Evolutionary conservation across 2,888 invertebrate species (phyloP), one percentile per base, ranked within the genome.

Genomic region (Melanchra persicariae): DNA sequence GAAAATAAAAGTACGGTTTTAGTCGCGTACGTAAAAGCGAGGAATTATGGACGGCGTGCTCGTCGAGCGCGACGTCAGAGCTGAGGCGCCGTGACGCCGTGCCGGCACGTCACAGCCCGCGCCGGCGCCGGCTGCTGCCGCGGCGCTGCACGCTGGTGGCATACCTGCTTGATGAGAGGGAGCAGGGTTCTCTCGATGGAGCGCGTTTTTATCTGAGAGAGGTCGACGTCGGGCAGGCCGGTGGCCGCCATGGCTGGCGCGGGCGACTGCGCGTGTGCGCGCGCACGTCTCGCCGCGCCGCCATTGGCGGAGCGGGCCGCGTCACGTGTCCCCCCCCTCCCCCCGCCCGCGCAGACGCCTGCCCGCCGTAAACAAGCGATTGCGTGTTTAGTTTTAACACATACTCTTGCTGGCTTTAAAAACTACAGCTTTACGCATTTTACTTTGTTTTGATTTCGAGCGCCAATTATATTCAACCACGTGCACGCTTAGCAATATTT

Each of bases 151-250:
- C 86, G 88, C 86, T 72, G 81, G 84, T 85, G 89, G 89, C 94
- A 88, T 97, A 99, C 99, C 98, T 99, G 99, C 95, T 98, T 98
- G 91, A 99, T 98, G 94, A 99, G 97, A 88, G 99, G 99, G 92
- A 99, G 97, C 90, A 99, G 97, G 88, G 98, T 98, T 96, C 98
- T 98, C 96, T 99, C 99, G 96, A 99, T 98, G 95, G 98, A 98
- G 97, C 98, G 98, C 90, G 98, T 99, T 96, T 98, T 98, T 93
- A 99, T 98, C 96, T 98, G 98, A 94, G 98, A 93, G 90, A 96
- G 92, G 91, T 96, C 96, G 91, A 96, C 91, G 89, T 96, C 95
- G 89, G 96, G 95, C 93, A 95, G 93, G 95, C 96, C 96, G 94
- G 96, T 94, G 96, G 96, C 96, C 96, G 97, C 97, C 96, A 96